phyloP scores from a whole-genome alignment of 2,888 invertebrate species.

The Dusona sp. region DNA sequence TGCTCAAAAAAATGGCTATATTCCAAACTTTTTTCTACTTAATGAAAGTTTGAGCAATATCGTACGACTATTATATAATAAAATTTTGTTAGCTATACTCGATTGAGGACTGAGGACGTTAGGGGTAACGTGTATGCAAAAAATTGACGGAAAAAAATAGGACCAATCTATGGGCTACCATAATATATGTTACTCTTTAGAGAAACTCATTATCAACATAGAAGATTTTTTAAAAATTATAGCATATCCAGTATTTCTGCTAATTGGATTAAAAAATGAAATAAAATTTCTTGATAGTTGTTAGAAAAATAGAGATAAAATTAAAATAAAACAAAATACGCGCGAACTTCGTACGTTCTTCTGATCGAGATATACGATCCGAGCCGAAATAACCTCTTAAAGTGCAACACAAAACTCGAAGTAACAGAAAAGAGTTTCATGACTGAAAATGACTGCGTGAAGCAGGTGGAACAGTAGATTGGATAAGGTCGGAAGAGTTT shows the following conservation, averaged over 20 bases:
- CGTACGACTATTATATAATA: background rate
- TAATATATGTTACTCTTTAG: background rate
- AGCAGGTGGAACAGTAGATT: conserved; percentile 78
- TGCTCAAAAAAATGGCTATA: conserved; percentile 23
- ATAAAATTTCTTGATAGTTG: no score
- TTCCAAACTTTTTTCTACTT: conserved; percentile 1
- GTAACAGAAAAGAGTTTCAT: conserved; percentile 70
- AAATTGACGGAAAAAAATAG: background rate
- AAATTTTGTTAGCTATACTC: background rate
- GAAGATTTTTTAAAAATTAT: no score
- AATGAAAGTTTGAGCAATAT: background rate
- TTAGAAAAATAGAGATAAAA: no score
- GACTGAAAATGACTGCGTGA: conserved; percentile 72
- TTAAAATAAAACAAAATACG: background rate
- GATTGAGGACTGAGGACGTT: background rate
- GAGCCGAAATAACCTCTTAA: conserved; percentile 66
- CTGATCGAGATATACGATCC: conserved; percentile 18
- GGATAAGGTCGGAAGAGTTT: conserved; percentile 71
- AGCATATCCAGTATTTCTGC: no score
- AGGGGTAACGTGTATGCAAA: background rate
- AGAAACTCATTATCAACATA: background rate
- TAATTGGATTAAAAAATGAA: no score
- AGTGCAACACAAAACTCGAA: conserved; percentile 64
- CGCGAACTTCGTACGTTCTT: background rate
- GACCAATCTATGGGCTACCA: background rate